These are phyloP conservation scores for Xenopus petersii DNA, from an alignment of 2,797 vertebrate genomes.

Conservation along the genomic window DNA sequence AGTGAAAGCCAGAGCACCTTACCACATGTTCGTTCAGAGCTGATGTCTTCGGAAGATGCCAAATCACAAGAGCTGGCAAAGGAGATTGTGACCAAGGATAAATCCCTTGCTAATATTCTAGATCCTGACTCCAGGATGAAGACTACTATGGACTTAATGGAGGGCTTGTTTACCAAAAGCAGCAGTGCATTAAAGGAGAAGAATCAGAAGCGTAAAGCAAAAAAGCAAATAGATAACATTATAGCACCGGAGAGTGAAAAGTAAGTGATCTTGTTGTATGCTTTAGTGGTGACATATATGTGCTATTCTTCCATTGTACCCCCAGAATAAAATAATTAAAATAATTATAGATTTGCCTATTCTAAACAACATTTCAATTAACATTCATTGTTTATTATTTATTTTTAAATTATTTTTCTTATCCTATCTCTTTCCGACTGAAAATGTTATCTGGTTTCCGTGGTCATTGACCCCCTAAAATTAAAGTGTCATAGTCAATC, in stretches of 20 bases:
- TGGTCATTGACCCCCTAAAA: too few species aligned
- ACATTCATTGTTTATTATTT: too few species aligned
- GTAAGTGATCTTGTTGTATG: slow-evolving; percentile 51
- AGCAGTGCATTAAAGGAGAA: slow-evolving; percentile 59
- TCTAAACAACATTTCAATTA: too few species aligned
- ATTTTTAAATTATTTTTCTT: too few species aligned
- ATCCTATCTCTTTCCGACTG: too few species aligned
- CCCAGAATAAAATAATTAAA: too few species aligned
- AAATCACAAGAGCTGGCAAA: slow-evolving; percentile 77
- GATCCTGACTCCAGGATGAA: slow-evolving; percentile 80
- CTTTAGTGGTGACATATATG: not conserved
- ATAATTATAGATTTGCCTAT: too few species aligned
- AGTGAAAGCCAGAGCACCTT: not conserved
- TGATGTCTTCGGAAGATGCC: slow-evolving; percentile 76
- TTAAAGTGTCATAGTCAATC: too few species aligned
- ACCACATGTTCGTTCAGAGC: slow-evolving; percentile 54
- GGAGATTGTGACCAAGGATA: slow-evolving; percentile 81
- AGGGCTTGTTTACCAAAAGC: slow-evolving; percentile 78
- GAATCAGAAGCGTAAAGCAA: slow-evolving; percentile 58
- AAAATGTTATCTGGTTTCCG: too few species aligned
- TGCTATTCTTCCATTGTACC: too few species aligned
- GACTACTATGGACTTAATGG: slow-evolving; percentile 88
- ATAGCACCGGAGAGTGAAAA: slow-evolving; percentile 27
- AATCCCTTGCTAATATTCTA: slow-evolving; percentile 79
- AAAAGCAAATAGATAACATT: slow-evolving; percentile 45